These are phyloP conservation scores for Agelaius phoeniceus DNA, from an alignment of 2,113 vertebrate species.

Conservation along the genomic window DNA sequence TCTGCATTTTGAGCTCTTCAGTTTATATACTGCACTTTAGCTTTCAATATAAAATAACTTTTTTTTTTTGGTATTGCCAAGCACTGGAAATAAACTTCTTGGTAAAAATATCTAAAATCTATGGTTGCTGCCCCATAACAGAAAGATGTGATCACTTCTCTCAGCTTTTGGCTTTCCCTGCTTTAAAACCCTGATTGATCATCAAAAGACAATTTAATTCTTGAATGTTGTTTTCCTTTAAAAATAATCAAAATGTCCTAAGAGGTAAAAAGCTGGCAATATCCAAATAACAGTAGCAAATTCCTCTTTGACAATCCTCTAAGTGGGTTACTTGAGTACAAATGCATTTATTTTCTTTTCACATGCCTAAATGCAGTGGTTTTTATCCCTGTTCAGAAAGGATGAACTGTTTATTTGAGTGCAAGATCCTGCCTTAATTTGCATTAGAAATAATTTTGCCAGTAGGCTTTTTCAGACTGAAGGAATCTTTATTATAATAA, in stretches of 20 bases:
- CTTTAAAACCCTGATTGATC: background rate
- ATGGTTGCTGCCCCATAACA: background rate
- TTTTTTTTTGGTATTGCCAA: background rate
- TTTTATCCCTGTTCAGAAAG: background rate
- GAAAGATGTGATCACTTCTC: background rate
- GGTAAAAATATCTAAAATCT: background rate
- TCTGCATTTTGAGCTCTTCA: background rate
- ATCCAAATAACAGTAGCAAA: background rate
- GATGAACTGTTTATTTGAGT: background rate
- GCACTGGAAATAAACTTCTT: background rate
- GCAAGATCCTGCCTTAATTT: background rate
- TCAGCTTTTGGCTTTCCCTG: background rate
- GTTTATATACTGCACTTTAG: background rate
- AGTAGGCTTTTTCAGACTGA: background rate
- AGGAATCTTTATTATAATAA: background rate
- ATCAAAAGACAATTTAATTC: background rate
- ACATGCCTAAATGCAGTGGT: background rate
- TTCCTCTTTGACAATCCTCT: background rate
- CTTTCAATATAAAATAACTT: background rate
- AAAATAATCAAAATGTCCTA: background rate
- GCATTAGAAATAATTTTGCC: background rate
- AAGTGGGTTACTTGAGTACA: background rate
- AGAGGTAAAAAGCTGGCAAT: background rate
- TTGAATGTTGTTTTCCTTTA: background rate
- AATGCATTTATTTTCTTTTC: background rate